phyloP scores from a whole-genome alignment of 2,888 invertebrate genomes.

The Cantharis rustica region DNA sequence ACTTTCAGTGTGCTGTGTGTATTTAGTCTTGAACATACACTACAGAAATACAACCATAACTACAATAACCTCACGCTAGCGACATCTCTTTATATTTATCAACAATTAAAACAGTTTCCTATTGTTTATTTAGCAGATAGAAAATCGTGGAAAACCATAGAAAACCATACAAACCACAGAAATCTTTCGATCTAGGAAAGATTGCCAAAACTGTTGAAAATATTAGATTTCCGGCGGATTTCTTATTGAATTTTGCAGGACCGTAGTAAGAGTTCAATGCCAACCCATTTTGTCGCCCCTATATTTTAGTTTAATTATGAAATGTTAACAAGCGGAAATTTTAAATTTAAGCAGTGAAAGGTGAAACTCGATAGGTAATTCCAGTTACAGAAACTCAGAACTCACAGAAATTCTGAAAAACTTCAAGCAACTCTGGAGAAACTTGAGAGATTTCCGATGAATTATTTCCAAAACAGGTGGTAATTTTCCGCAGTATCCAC shows the following conservation, averaged over 20 bases:
- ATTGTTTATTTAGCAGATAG: neutral
- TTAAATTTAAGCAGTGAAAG: too few species aligned
- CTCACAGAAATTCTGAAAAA: too few species aligned
- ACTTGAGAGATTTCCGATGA: too few species aligned
- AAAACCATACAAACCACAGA: neutral
- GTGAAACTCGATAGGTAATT: too few species aligned
- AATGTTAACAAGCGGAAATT: too few species aligned
- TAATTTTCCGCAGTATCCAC: too few species aligned
- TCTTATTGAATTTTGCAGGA: neutral
- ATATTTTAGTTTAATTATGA: too few species aligned
- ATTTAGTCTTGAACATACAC: conserved; percentile 16
- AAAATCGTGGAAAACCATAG: neutral
- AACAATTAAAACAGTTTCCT: neutral
- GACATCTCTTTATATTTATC: neutral
- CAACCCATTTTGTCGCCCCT: too few species aligned
- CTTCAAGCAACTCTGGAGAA: too few species aligned
- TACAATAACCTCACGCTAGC: neutral
- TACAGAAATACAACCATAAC: neutral
- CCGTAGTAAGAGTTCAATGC: too few species aligned
- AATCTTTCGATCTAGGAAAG: neutral
- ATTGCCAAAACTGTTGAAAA: neutral
- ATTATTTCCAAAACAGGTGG: too few species aligned
- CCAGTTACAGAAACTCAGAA: too few species aligned
- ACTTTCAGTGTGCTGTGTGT: conserved; percentile 26
- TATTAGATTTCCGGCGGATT: neutral